These are phyloP conservation scores for Tyto alba DNA, from an alignment of 2,113 vertebrate genomes.

Conservation along the genomic window DNA sequence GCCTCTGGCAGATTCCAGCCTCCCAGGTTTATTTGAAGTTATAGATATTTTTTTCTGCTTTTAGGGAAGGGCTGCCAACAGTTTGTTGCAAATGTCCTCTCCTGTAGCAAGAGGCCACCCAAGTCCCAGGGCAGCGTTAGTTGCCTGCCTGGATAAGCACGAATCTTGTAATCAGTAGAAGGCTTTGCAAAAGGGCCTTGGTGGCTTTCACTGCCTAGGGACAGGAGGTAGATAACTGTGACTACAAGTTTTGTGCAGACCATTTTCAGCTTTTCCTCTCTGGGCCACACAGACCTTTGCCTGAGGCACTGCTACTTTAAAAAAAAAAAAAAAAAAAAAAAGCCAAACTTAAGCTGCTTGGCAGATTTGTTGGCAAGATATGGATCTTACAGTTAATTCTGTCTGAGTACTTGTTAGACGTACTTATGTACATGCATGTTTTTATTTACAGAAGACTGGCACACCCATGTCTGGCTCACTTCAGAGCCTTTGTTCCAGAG, in stretches of 20 bases:
- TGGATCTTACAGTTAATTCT: slow-evolving; percentile 10
- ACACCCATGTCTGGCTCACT: slow-evolving; percentile 33
- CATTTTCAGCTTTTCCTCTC: slow-evolving; percentile 16
- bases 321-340: neutral
- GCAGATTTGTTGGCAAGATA: slow-evolving; percentile 45
- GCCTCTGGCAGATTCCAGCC: neutral
- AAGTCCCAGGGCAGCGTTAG: neutral
- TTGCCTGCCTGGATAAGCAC: neutral
- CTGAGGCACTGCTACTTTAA: neutral
- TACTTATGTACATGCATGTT: neutral
- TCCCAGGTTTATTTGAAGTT: neutral
- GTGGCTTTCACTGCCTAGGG: neutral
- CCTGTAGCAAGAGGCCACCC: neutral
- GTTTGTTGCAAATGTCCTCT: neutral
- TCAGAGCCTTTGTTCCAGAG: neutral
- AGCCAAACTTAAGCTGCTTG: neutral
- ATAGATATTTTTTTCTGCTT: neutral
- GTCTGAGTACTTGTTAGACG: neutral
- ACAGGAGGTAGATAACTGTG: neutral
- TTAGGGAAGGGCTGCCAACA: neutral
- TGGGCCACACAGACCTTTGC: neutral
- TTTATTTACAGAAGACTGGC: slow-evolving; percentile 33
- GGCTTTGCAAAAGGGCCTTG: neutral
- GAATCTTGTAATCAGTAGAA: neutral
- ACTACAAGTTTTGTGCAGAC: neutral